Conservation (phyloP, 2,113 vertebrate species). For the Pluvianellus socialis region DNA sequence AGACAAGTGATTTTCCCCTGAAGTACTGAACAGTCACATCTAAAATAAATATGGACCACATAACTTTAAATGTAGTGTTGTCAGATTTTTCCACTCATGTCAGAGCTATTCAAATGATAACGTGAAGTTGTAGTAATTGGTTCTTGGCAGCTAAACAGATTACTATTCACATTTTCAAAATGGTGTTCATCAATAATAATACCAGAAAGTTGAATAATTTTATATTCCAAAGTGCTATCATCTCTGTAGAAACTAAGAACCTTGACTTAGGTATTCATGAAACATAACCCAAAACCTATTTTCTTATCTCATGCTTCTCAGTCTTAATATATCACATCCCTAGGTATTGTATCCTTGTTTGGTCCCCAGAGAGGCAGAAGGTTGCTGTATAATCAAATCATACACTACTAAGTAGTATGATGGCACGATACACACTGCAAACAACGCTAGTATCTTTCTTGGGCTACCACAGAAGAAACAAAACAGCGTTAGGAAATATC, state of each 20-base stretch:
- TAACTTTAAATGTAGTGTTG: background rate
- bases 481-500: background rate
- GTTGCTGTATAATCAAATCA: constrained; percentile 35
- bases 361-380: constrained; percentile 20
- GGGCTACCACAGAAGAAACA: background rate
- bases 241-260: constrained; percentile 6
- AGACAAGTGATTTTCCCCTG: background rate
- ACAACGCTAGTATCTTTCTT: background rate
- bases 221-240: background rate
- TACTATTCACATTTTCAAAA: background rate
- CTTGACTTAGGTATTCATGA: background rate
- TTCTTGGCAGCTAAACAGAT: background rate
- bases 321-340: background rate
- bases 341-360: background rate
- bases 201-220: background rate
- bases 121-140: background rate
- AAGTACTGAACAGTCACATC: background rate
- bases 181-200: background rate
- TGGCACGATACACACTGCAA: background rate
- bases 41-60: background rate
- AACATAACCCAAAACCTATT: background rate
- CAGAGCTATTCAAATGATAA: background rate
- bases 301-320: background rate
- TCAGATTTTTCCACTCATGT: background rate
- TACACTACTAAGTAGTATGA: constrained; percentile 33